phyloP scores from a whole-genome alignment of 2,888 invertebrate species.

The Patella ulyssiponensis region DNA sequence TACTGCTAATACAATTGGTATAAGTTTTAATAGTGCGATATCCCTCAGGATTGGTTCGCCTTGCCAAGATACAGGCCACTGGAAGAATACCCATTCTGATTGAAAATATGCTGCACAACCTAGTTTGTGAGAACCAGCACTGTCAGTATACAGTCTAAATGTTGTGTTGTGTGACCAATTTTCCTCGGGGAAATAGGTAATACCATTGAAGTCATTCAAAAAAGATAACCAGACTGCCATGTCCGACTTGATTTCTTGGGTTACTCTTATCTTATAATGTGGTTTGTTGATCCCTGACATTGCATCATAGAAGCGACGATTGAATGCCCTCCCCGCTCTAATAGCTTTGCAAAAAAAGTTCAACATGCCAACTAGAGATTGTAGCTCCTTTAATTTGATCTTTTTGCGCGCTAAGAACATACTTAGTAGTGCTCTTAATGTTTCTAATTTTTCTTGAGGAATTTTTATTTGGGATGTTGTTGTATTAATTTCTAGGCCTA shows the following conservation, averaged over 20 bases:
- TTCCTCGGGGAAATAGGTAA: not conserved
- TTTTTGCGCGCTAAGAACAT: not conserved
- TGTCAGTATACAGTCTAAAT: constrained; percentile 14
- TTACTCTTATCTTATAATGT: constrained; percentile 1
- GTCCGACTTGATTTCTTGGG: not conserved
- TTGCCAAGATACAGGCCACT: constrained; percentile 15
- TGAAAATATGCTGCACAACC: constrained; percentile 20
- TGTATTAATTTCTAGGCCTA: not conserved
- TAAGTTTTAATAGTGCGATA: constrained; percentile 19
- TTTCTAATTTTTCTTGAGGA: constrained; percentile 3
- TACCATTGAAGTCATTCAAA: not conserved
- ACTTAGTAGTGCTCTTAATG: not conserved
- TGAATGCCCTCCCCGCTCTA: not conserved
- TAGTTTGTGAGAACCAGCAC: not conserved
- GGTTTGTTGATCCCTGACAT: not conserved
- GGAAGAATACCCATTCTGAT: constrained; percentile 12
- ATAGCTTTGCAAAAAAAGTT: constrained; percentile 7
- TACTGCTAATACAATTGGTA: constrained; percentile 17
- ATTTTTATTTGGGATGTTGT: not conserved
- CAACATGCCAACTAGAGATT: constrained; percentile 11
- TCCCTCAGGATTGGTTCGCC: constrained; percentile 6
- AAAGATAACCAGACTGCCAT: not conserved
- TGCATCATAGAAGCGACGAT: constrained; percentile 5
- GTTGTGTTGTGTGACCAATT: not conserved
- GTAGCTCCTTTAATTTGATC: constrained; percentile 17